phyloP scores from a whole-genome alignment of 2,888 invertebrate species.

The Helleia helle region DNA sequence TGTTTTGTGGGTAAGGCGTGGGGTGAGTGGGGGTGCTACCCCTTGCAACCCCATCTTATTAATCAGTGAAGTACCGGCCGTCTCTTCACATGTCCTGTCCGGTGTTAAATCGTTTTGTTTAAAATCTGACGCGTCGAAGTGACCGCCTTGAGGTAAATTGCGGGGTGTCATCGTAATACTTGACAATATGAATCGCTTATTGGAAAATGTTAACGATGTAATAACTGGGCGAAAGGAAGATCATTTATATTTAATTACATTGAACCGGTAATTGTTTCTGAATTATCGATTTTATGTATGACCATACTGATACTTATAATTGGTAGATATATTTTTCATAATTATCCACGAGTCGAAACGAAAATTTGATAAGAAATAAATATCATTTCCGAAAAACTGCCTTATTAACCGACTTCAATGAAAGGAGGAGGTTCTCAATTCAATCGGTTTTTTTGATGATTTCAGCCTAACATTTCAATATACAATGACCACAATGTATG shows the following conservation, averaged over 20 bases:
- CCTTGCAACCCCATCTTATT: slow-evolving; percentile 74
- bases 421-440: too few relatives aligned
- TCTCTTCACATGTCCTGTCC: slow-evolving; percentile 71
- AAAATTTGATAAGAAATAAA: too few relatives aligned
- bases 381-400: too few relatives aligned
- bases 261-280: too few relatives aligned
- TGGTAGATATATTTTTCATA: too few relatives aligned
- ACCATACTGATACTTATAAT: too few relatives aligned
- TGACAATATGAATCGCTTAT: not conserved
- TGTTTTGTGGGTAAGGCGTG: slow-evolving; percentile 73
- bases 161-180: slow-evolving; percentile 10
- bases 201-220: not conserved
- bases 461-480: too few relatives aligned
- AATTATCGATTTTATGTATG: too few relatives aligned
- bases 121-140: slow-evolving; percentile 33
- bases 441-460: too few relatives aligned
- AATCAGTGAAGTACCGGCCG: slow-evolving; percentile 72
- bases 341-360: too few relatives aligned
- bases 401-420: too few relatives aligned
- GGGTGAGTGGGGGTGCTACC: slow-evolving; percentile 60
- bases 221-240: not conserved
- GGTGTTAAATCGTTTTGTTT: slow-evolving; percentile 46
- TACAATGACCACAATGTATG: too few relatives aligned
- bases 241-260: not conserved
- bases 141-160: slow-evolving; percentile 13